Evolutionary conservation across 1,140 invertebrate species (phyloP), one percentile per base, ranked within the genome.

Genomic region (Papilio glaucus): DNA sequence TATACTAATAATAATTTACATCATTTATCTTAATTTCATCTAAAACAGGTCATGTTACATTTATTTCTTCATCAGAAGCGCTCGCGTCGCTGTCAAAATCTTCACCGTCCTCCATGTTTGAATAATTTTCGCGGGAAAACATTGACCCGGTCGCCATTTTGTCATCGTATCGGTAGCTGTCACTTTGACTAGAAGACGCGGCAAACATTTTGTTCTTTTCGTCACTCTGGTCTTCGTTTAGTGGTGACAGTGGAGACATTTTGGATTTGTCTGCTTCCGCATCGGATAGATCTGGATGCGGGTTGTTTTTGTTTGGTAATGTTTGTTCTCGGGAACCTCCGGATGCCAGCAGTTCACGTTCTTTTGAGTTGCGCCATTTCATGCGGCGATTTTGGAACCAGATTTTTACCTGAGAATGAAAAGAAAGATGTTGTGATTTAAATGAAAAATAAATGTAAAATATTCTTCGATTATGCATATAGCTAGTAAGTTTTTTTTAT

Each of bases 311-410:
- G 89, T 98, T 99, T 0, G 98, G 98, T 29, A 99, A 94, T 0
- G 98, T 99, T 88, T 99, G 98, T 85, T 99, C 98, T 18, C 98
- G 94, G 8, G 97, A 98, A 4, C 98, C 98, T 0, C 98, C 98
- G 18, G 95, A 96, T 4, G 98, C 98, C 57, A 99, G 93, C 0
- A 99, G 94, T 92, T 99, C 98, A 15, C 98, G 94, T 89, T 99
- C 98, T 92, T 99, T 99, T 8, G 97, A 98, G 90, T 99, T 99
- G 8, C 98, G 94, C 98, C 98, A 99, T 90, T 99, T 99, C 98
- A 98, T 99, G 63, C 98, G 95, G 0, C 98, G 95, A 87, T 98
- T 99, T 95, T 99, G 98, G 90, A 98, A 98, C 98, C 98, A 98
- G 74, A 98, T 98, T 94, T 98, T 98, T 72, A 98, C 98, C 98